Conservation (phyloP, 2,888 invertebrate genomes). For the Cordylochernes scorpioides region DNA sequence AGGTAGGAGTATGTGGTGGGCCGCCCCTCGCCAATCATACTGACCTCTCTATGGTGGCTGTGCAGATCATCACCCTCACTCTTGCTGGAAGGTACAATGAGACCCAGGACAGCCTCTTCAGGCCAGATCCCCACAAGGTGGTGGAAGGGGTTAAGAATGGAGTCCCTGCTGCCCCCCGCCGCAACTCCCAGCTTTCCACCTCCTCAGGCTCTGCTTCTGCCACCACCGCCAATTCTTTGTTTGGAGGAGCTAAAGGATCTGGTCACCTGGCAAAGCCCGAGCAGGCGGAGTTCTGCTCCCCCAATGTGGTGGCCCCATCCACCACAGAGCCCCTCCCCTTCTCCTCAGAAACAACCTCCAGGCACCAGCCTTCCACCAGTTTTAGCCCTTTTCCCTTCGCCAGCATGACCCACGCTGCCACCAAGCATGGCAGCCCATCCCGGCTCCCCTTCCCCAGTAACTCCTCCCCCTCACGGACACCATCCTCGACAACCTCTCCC, state of each 20-base stretch:
- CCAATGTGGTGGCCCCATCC: conserved; percentile 33
- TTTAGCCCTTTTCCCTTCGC: conserved; percentile 50
- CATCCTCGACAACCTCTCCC: conserved; percentile 14
- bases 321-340: conserved; percentile 37
- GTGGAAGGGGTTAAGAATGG: too few relatives aligned
- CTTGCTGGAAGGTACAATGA: conserved; percentile 37
- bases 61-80: conserved; percentile 33
- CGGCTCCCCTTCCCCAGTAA: conserved; percentile 8
- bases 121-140: conserved; percentile 14
- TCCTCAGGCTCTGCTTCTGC: conserved; percentile 3
- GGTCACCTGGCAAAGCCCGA: conserved; percentile 2
- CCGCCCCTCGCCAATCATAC: too few relatives aligned
- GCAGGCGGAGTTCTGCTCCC: conserved; percentile 24
- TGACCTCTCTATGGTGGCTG: too few relatives aligned
- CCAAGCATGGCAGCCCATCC: conserved; percentile 32
- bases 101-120: conserved; percentile 30
- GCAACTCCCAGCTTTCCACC: conserved; percentile 18
- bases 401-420: conserved; percentile 62
- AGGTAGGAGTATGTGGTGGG: conserved; percentile 21
- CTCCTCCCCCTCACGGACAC: conserved; percentile 12
- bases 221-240: conserved; percentile 3
- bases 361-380: conserved; percentile 21
- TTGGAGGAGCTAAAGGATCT: conserved; percentile 4
- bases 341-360: conserved; percentile 7
- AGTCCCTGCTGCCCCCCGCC: conserved; percentile 21